These are phyloP conservation scores for Condylura cristata DNA, from an alignment of 2,113 vertebrate species.

Conservation along the genomic window DNA sequence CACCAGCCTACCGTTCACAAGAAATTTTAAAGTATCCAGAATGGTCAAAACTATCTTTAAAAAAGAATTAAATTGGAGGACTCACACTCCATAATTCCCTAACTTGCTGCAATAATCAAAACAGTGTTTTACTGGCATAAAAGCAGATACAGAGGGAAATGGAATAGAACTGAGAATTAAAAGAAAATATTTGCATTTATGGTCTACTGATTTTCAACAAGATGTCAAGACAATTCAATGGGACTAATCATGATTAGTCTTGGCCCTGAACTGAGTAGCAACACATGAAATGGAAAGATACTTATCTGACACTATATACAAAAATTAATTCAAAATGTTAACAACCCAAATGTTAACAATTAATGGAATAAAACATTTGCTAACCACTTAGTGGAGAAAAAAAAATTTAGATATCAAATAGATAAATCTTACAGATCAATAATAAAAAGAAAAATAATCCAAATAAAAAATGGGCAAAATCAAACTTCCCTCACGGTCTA, in stretches of 20 bases:
- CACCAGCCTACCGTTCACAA: too few relatives aligned
- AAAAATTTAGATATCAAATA: neutral
- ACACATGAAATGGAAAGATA: neutral
- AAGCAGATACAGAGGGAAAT: neutral
- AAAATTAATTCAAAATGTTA: neutral
- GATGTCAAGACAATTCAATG: neutral
- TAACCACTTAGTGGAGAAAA: neutral
- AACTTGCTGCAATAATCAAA: neutral
- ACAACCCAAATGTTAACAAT: neutral
- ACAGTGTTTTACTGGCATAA: neutral
- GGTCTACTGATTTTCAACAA: neutral
- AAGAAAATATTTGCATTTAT: neutral
- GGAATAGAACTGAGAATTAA: neutral
- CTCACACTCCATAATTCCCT: conserved; percentile 1
- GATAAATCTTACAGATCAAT: neutral
- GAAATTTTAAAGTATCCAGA: neutral
- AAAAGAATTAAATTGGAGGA: neutral
- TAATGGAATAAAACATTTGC: neutral
- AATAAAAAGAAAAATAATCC: neutral
- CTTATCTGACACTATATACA: neutral
- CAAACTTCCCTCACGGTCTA: too few relatives aligned
- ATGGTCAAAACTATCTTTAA: neutral
- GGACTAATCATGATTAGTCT: neutral
- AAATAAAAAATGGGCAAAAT: neutral
- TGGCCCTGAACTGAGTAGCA: neutral